phyloP scores from a whole-genome alignment of 1,140 invertebrate species.

The Solenopsis fugax region DNA sequence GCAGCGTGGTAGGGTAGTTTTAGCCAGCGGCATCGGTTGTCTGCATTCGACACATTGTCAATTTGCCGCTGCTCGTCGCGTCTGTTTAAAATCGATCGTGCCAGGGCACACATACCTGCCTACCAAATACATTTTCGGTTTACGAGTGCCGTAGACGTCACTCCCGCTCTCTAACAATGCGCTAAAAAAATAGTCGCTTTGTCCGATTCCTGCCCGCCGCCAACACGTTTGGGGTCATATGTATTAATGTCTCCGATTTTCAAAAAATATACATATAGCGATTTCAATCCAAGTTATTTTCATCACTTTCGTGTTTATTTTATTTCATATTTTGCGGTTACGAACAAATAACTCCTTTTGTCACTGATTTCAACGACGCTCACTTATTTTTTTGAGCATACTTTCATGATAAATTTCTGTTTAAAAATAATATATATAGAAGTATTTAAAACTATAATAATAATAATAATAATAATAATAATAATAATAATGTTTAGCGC shows the following conservation, averaged over 20 bases:
- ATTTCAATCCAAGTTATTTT: constrained; percentile 35
- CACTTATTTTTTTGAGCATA: background rate
- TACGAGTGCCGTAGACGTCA: constrained; percentile 60
- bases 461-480: background rate
- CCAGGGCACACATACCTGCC: constrained; percentile 76
- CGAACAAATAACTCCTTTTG: constrained; percentile 9
- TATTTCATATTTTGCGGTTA: background rate
- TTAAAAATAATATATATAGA: background rate
- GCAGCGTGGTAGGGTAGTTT: constrained; percentile 78
- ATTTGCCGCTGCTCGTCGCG: constrained; percentile 81
- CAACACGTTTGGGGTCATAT: background rate
- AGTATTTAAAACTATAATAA: constrained; percentile 3
- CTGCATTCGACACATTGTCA: constrained; percentile 86
- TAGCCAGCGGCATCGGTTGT: constrained; percentile 81
- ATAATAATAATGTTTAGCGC: constrained; percentile 14
- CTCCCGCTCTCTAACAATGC: constrained; percentile 57
- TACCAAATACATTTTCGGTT: constrained; percentile 68
- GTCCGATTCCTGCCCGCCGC: constrained; percentile 36
- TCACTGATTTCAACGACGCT: background rate
- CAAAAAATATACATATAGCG: background rate
- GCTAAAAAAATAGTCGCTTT: constrained; percentile 59
- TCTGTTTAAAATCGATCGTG: constrained; percentile 84
- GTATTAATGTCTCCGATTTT: constrained; percentile 28
- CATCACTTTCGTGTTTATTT: background rate
- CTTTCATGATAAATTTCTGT: background rate